A percentile compares a stretch with the other conserved stretches of the same genome.
These are phyloP conservation scores for Phallusia fumigata DNA, from an alignment of 23 tunicate species.

Conservation along the genomic window DNA sequence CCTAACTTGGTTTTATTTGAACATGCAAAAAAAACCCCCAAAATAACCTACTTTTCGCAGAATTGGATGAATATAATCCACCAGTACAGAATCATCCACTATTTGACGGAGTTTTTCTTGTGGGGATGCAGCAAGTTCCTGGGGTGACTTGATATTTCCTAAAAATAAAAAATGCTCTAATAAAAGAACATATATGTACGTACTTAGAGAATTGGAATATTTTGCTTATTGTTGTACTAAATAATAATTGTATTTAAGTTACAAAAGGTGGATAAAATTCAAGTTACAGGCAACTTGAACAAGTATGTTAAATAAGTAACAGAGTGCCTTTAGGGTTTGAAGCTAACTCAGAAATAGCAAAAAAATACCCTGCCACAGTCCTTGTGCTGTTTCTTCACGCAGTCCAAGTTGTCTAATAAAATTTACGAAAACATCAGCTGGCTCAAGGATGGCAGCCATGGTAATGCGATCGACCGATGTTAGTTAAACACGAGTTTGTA, in stretches of 20 bases:
- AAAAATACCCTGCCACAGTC: neutral
- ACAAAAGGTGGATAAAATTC: too few relatives aligned
- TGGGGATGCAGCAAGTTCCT: neutral
- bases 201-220: neutral
- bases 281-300: too few relatives aligned
- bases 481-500: too few relatives aligned
- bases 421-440: neutral
- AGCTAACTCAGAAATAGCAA: too few relatives aligned
- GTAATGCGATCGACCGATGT: neutral
- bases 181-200: neutral
- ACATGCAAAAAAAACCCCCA: too few relatives aligned
- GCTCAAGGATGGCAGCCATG: neutral
- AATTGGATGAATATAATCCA: neutral
- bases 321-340: too few relatives aligned
- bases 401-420: neutral
- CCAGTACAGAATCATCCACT: neutral
- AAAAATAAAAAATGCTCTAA: neutral
- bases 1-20: too few relatives aligned
- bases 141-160: conserved; percentile 4
- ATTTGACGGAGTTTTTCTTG: neutral
- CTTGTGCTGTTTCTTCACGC: neutral
- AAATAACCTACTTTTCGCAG: neutral
- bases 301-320: too few relatives aligned
- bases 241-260: too few relatives aligned
- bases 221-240: too few relatives aligned